A percentile compares a stretch with the other conserved stretches of the same genome.
phyloP scores from a whole-genome alignment of 2,797 vertebrate species.

The Gastrophryne carolinensis region DNA sequence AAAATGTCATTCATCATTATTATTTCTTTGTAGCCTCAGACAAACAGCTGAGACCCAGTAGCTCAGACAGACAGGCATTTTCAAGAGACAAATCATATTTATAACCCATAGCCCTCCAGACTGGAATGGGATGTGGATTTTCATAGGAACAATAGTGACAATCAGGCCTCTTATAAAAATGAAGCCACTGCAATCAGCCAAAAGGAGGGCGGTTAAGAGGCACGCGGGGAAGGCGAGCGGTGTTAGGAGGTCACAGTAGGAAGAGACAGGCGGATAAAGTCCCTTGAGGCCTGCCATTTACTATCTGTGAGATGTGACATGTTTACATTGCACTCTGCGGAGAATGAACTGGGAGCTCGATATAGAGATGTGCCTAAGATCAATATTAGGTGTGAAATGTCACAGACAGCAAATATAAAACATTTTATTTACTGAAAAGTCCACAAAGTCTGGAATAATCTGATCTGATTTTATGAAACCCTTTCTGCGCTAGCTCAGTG shows the following conservation, averaged over 20 bases:
- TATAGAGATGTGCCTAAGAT: background rate
- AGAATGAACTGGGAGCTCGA: background rate
- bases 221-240: background rate
- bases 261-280: background rate
- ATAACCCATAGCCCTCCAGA: conserved; percentile 38
- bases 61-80: conserved; percentile 31
- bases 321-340: background rate
- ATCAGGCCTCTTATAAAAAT: conserved; percentile 28
- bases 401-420: background rate
- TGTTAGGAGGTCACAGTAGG: background rate
- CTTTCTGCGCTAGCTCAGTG: no score
- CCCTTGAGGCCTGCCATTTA: background rate
- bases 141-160: conserved; percentile 44
- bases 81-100: conserved; percentile 47
- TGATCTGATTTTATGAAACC: no score
- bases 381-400: background rate
- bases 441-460: background rate
- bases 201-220: conserved; percentile 28
- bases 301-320: background rate
- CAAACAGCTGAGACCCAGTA: conserved; percentile 47
- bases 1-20: conserved; percentile 53
- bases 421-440: background rate
- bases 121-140: conserved; percentile 35
- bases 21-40: conserved; percentile 41
- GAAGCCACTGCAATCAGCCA: conserved; percentile 36